Conservation (phyloP, 30 jellyfish, hydroid and myxozoan genomes). For the Cassiopea xamachana region DNA sequence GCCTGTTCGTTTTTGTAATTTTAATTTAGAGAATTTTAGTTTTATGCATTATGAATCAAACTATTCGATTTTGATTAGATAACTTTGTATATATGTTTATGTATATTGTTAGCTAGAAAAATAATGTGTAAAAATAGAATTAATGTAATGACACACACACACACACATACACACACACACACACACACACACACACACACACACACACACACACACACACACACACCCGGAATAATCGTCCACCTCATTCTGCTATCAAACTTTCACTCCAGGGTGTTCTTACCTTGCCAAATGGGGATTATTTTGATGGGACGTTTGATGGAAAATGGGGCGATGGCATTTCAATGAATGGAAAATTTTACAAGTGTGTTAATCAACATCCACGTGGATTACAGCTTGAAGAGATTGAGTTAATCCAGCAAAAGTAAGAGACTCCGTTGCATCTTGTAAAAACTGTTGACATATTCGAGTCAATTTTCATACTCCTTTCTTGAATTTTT, state of each 20-base stretch:
- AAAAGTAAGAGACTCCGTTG: slow-evolving; percentile 20
- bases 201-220: background rate
- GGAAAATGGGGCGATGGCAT: slow-evolving; percentile 98
- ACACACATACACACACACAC: too few species aligned
- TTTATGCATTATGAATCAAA: too few species aligned
- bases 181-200: too few species aligned
- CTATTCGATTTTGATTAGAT: too few species aligned
- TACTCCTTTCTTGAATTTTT: background rate
- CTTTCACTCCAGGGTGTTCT: slow-evolving; percentile 72
- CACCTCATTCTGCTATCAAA: background rate
- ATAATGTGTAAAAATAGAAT: background rate
- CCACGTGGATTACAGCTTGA: slow-evolving; percentile 58
- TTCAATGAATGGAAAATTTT: slow-evolving; percentile 81
- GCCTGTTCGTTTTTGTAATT: too few species aligned
- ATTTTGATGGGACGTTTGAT: slow-evolving; percentile 82
- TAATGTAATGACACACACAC: too few species aligned
- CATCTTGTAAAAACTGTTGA: background rate
- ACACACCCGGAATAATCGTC: background rate
- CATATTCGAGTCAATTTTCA: background rate
- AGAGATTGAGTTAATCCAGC: slow-evolving; percentile 62
- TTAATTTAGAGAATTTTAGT: too few species aligned
- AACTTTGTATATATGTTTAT: background rate
- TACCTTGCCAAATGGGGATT: slow-evolving; percentile 95
- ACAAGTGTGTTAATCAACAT: slow-evolving; percentile 83
- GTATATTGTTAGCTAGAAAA: too few species aligned